Percentiles rank a stretch among this genome's conserved stretches.
These are phyloP conservation scores for Mizuhopecten yessoensis DNA, from an alignment of 1,140 invertebrate species.

Conservation along the genomic window DNA sequence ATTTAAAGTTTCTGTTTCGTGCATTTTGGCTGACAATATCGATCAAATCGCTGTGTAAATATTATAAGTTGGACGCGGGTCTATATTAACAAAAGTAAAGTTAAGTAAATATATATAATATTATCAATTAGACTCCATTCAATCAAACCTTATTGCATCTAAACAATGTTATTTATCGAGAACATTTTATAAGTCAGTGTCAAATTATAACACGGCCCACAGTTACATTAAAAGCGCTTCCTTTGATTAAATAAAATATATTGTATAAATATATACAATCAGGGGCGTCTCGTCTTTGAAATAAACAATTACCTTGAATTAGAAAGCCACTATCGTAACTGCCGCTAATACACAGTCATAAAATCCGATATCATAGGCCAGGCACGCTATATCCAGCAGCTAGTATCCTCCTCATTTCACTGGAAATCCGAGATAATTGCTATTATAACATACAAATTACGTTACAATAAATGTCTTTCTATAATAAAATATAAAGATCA, in stretches of 20 bases:
- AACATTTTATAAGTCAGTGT: background rate
- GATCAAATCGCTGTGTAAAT: too few relatives aligned
- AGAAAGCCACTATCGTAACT: background rate
- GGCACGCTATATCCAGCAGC: background rate
- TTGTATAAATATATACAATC: background rate
- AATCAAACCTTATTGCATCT: too few relatives aligned
- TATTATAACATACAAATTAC: conserved; percentile 11
- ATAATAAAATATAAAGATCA: background rate
- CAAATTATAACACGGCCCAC: background rate
- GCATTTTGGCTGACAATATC: too few relatives aligned
- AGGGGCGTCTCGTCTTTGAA: background rate
- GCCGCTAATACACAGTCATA: background rate
- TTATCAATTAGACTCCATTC: too few relatives aligned
- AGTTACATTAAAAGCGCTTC: background rate
- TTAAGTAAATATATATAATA: too few relatives aligned
- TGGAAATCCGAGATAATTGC: background rate
- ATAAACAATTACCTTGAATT: conserved; percentile 1
- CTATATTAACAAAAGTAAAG: too few relatives aligned
- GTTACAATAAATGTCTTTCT: background rate
- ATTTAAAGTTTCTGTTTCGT: too few relatives aligned
- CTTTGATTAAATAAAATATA: background rate
- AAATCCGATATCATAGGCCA: background rate
- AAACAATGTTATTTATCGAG: background rate
- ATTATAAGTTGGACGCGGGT: too few relatives aligned
- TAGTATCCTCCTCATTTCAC: background rate